Base-by-base conservation (phyloP, 2,797 vertebrate species). In the Microctenopoma steveboyesi region DNA sequence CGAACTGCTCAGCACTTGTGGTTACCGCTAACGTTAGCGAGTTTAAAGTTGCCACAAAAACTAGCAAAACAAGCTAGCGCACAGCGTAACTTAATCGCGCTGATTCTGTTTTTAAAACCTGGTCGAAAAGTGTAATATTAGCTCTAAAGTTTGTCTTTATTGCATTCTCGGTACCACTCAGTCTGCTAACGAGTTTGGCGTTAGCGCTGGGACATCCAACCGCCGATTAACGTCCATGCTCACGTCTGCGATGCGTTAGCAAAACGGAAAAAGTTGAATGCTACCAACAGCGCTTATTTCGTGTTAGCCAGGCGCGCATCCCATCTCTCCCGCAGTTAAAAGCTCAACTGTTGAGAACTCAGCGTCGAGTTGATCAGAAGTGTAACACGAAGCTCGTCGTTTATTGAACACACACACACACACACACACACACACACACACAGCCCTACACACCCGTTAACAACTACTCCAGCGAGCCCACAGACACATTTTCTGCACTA, bases 201-300 rank as follows among this genome's bases (percentile, higher is more conserved):
- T 5, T 13, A 42, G 14, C 11, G 2, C 4, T 14, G 0, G 4
- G n/a, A n/a, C 2, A 43, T 18, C 12, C 8, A 50, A n/a, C 16
- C 13, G 7, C 9, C 13, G 28, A n/a, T 40, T 15, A 22, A 18
- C 14, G 18, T 47, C 47, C 0, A 16, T 55, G 45, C 40, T 37
- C 18, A 48, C 45, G n/a, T 4, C 18, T 4, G 2, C 2, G 12
- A 66, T 43, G 25, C 14, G 30, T 7, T 35, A 53, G 25, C 16
- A 10, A 80, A 84, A 83, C 78, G 59, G 50, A 78, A 64, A 90
- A 91, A 91, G 88, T 91, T 92, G 59, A 69, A 77, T 57, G 58
- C 74, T 71, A 89, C 86, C 88, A 85, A 71, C 77, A 4, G 4
- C 11, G 66, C 64, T 69, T 60, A 3, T 61, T 45, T 52, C 53